phyloP scores from a whole-genome alignment of 2,888 invertebrate genomes.

The Drosophila ustulata region DNA sequence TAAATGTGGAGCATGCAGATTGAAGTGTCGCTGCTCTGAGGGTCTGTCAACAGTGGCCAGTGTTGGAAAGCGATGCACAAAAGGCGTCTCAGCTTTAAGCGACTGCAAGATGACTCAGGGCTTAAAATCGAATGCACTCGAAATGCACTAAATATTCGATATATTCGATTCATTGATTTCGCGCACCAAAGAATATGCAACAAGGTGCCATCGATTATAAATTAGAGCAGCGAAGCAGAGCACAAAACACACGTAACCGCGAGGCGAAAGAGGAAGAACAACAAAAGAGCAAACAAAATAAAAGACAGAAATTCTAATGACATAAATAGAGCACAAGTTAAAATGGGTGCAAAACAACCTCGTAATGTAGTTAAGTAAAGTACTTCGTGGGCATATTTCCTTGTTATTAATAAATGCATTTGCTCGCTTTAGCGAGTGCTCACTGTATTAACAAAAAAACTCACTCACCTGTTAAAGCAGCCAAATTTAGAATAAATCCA shows the following conservation, averaged over 20 bases:
- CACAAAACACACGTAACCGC: slow-evolving; percentile 42
- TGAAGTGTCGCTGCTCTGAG: slow-evolving; percentile 61
- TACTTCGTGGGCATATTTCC: not conserved
- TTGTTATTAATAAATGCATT: not conserved
- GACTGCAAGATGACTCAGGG: not conserved
- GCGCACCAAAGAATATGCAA: slow-evolving; percentile 56
- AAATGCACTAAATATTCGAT: slow-evolving; percentile 2
- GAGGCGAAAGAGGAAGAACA: slow-evolving; percentile 21
- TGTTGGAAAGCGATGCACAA: slow-evolving; percentile 20
- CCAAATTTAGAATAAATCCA: slow-evolving; percentile 85
- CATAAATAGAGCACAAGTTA: slow-evolving; percentile 21
- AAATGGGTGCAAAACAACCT: not conserved
- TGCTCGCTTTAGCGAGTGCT: not conserved
- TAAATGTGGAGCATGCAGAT: slow-evolving; percentile 77
- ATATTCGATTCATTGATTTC: slow-evolving; percentile 39
- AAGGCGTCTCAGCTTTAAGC: slow-evolving; percentile 16
- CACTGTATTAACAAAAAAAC: slow-evolving; percentile 25
- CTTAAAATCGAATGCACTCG: not conserved
- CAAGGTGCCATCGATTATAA: slow-evolving; percentile 74
- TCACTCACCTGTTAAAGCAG: slow-evolving; percentile 83
- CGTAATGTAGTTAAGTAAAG: not conserved
- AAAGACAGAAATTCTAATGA: slow-evolving; percentile 6
- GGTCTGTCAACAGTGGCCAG: not conserved
- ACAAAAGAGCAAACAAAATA: slow-evolving; percentile 20
- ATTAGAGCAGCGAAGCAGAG: slow-evolving; percentile 54